A percentile compares a stretch with the other conserved stretches of the same genome.
These are phyloP conservation scores for Heterotis niloticus DNA, from an alignment of 2,113 vertebrate species.

Conservation along the genomic window DNA sequence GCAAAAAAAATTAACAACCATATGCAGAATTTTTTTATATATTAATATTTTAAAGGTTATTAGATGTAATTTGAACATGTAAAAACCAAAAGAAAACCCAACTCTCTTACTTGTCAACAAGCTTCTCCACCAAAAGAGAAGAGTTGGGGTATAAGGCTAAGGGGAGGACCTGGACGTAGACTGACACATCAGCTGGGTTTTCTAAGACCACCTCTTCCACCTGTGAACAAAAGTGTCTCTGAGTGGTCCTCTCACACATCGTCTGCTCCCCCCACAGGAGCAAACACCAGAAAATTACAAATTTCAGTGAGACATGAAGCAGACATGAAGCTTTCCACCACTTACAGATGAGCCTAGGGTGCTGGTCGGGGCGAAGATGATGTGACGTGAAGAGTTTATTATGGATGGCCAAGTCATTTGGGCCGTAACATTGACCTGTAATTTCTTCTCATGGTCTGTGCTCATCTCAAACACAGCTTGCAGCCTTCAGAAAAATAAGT, in stretches of 20 bases:
- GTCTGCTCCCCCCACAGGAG: neutral
- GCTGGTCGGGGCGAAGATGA: conserved; percentile 88
- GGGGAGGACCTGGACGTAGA: conserved; percentile 85
- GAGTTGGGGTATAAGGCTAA: conserved; percentile 85
- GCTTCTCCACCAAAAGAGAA: conserved; percentile 75
- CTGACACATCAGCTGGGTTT: conserved; percentile 85
- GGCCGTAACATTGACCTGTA: conserved; percentile 78
- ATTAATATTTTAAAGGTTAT: too few species aligned
- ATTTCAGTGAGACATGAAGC: neutral
- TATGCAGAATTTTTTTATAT: too few species aligned
- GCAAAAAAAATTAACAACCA: too few species aligned
- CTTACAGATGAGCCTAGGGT: conserved; percentile 93
- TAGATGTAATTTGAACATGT: too few species aligned
- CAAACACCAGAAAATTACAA: neutral
- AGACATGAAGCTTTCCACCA: conserved; percentile 35
- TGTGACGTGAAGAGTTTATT: conserved; percentile 71
- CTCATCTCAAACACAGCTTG: conserved; percentile 89
- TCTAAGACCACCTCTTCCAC: conserved; percentile 86
- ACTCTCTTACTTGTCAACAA: conserved; percentile 75
- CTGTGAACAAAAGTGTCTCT: conserved; percentile 54
- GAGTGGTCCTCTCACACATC: neutral
- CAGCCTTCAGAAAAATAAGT: conserved; percentile 57
- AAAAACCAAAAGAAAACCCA: neutral
- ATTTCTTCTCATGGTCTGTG: conserved; percentile 91
- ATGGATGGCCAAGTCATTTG: conserved; percentile 88